These are phyloP conservation scores for Oryzias sinensis DNA, from an alignment of 2,797 vertebrate genomes.

Conservation along the genomic window DNA sequence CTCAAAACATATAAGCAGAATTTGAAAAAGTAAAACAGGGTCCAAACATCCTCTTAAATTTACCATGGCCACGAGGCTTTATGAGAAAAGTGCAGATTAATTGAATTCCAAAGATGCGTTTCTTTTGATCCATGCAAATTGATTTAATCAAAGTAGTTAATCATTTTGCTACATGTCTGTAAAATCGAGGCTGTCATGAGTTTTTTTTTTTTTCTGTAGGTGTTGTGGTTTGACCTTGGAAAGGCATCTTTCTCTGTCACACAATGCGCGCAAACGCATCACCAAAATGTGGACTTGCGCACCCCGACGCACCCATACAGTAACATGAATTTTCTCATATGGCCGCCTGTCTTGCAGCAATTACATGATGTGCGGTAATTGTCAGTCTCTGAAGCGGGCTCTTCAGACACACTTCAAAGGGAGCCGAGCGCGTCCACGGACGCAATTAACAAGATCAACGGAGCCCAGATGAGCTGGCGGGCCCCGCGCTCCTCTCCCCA, in stretches of 20 bases:
- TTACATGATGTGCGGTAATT: constrained; percentile 83
- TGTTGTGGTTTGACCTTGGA: constrained; percentile 55
- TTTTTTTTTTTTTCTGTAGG: constrained; percentile 48
- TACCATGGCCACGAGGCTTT: constrained; percentile 43
- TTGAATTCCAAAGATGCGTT: constrained; percentile 50
- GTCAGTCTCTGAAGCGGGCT: constrained; percentile 81
- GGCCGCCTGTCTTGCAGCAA: constrained; percentile 80
- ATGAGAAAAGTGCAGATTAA: constrained; percentile 44
- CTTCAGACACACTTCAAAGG: constrained; percentile 83
- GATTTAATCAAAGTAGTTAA: constrained; percentile 59
- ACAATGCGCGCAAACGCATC: constrained; percentile 19
- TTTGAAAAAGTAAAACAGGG: constrained; percentile 51
- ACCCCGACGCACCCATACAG: constrained; percentile 55
- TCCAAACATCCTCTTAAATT: constrained; percentile 33
- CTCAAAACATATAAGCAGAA: constrained; percentile 57
- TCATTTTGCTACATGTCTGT: constrained; percentile 53
- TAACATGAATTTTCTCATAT: constrained; percentile 73
- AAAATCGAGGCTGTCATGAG: constrained; percentile 49
- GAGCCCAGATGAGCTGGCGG: constrained; percentile 76
- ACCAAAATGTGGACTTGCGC: constrained; percentile 26
- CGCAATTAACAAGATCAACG: constrained; percentile 82
- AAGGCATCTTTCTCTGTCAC: constrained; percentile 33
- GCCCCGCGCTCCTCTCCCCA: constrained; percentile 69
- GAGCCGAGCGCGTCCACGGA: constrained; percentile 77
- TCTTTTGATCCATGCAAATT: constrained; percentile 58